These are phyloP conservation scores for Asarcornis scutulata DNA, from an alignment of 2,113 vertebrate genomes.

Conservation along the genomic window DNA sequence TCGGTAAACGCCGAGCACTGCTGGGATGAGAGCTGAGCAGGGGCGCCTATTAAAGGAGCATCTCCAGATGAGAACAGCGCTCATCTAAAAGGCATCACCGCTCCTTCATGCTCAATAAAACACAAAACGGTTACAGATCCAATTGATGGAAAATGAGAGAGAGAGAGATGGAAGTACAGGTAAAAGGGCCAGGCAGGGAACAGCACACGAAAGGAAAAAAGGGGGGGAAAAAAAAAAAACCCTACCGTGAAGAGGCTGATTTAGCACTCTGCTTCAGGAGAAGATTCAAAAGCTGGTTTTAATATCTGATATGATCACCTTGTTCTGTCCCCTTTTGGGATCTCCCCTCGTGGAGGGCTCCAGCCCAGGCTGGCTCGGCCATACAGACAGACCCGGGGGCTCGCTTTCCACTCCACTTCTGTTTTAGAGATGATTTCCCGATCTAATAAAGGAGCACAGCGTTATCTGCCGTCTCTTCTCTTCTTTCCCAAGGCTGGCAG, in stretches of 20 bases:
- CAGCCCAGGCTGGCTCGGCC: not conserved
- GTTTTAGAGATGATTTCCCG: constrained; percentile 28
- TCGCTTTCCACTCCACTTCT: not conserved
- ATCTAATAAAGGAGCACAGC: constrained; percentile 36
- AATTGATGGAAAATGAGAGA: constrained; percentile 39
- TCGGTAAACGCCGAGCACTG: not conserved
- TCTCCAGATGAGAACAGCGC: constrained; percentile 55
- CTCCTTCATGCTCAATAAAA: constrained; percentile 72
- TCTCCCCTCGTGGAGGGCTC: not conserved
- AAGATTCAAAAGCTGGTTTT: constrained; percentile 28
- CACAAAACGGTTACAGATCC: constrained; percentile 65
- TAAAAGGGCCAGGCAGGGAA: constrained; percentile 33
- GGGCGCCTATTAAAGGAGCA: constrained; percentile 26
- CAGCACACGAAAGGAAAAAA: not conserved
- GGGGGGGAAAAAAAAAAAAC: not conserved
- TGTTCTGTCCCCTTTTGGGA: not conserved
- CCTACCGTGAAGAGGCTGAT: not conserved
- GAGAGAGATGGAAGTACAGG: constrained; percentile 42
- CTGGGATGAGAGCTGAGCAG: constrained; percentile 11
- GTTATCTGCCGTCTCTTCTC: not conserved
- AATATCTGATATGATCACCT: not conserved
- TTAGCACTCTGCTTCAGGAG: constrained; percentile 25
- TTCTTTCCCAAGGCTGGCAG: constrained; percentile 54
- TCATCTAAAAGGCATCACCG: constrained; percentile 60
- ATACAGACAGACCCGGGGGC: not conserved